Conservation (phyloP, 2,888 invertebrate genomes). For the Phymatocera aterrima region DNA sequence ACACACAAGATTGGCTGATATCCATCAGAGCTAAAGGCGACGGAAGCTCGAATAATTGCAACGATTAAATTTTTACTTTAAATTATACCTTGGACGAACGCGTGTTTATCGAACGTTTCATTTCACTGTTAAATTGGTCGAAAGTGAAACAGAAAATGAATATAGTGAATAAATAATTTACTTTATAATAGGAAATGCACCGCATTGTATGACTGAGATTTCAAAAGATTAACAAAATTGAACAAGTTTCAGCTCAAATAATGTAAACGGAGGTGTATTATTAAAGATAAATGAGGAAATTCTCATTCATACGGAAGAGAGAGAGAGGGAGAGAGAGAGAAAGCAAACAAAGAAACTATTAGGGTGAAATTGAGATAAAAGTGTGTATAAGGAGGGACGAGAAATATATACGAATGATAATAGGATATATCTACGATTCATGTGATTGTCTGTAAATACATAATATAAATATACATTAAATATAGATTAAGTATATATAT, state of each 20-base stretch:
- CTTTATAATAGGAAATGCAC: neutral
- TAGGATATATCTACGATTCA: slow-evolving; percentile 72
- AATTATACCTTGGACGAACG: neutral
- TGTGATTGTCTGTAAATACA: slow-evolving; percentile 74
- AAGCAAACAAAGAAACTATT: slow-evolving; percentile 49
- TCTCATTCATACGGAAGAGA: slow-evolving; percentile 32
- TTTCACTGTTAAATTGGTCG: slow-evolving; percentile 19
- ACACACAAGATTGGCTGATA: neutral
- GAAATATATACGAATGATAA: slow-evolving; percentile 70
- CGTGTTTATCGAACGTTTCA: neutral
- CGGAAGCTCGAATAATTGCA: neutral
- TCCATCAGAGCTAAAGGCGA: neutral
- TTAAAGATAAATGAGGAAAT: slow-evolving; percentile 46
- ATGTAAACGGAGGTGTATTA: slow-evolving; percentile 52
- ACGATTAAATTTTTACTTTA: neutral
- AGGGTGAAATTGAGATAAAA: slow-evolving; percentile 53
- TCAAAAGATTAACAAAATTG: slow-evolving; percentile 60
- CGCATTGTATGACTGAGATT: neutral
- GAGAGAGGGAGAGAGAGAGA: slow-evolving; percentile 42
- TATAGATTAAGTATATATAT: too few relatives aligned
- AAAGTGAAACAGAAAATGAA: neutral
- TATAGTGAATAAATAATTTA: neutral
- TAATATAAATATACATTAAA: slow-evolving; percentile 65
- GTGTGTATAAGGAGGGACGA: slow-evolving; percentile 63
- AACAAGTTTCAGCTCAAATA: slow-evolving; percentile 73